These are phyloP conservation scores for Drosophila suzukii DNA, from an alignment of 1,140 invertebrate species.

Conservation along the genomic window DNA sequence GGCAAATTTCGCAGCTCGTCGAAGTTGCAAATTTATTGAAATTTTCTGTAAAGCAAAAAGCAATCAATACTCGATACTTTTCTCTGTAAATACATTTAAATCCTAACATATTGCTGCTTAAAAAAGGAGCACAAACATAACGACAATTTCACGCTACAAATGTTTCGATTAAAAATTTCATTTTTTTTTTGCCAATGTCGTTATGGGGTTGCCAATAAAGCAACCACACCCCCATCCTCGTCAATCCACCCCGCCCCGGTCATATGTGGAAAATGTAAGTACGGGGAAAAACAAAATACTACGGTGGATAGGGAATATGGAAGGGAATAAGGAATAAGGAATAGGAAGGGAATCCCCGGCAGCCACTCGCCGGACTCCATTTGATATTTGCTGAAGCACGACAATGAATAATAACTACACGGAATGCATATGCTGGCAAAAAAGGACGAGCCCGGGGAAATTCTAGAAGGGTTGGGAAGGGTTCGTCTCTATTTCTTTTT, in stretches of 20 bases:
- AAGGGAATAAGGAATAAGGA: conserved; percentile 3
- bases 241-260: conserved; percentile 16
- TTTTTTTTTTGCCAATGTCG: conserved; percentile 34
- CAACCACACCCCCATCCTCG: conserved; percentile 48
- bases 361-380: conserved; percentile 60
- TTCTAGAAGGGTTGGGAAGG: conserved; percentile 23
- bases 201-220: conserved; percentile 61
- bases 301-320: conserved; percentile 11
- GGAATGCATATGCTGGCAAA: conserved; percentile 64
- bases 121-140: conserved; percentile 55
- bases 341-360: conserved; percentile 25
- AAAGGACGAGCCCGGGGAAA: conserved; percentile 12
- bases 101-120: conserved; percentile 72
- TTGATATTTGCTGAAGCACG: conserved; percentile 78
- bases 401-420: conserved; percentile 81
- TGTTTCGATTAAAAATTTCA: conserved; percentile 73
- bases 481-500: conserved; percentile 4
- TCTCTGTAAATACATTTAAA: conserved; percentile 49
- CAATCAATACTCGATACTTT: conserved; percentile 39
- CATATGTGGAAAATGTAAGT: conserved; percentile 58
- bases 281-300: conserved; percentile 35
- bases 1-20: conserved; percentile 8
- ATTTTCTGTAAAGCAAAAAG: conserved; percentile 24
- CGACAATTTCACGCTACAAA: conserved; percentile 79
- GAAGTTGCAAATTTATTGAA: conserved; percentile 44